phyloP scores from a whole-genome alignment of 2,797 vertebrate species.

The Intellagama lesueurii region DNA sequence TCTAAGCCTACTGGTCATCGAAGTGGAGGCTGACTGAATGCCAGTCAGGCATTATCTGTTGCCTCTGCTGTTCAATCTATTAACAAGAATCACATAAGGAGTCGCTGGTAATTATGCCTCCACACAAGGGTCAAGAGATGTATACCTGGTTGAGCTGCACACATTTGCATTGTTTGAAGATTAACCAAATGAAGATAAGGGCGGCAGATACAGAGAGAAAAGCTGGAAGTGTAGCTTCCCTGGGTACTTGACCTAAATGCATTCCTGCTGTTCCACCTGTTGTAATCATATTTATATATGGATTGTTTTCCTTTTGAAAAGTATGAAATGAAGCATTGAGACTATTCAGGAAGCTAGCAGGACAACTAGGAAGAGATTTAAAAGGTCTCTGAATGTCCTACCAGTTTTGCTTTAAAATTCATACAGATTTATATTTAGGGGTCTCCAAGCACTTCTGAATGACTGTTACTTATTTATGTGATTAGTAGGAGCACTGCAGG shows the following conservation, averaged over 20 bases:
- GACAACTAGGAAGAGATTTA: neutral
- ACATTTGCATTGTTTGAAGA: neutral
- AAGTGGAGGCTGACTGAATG: neutral
- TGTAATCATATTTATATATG: conserved; percentile 10
- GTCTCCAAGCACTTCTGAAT: neutral
- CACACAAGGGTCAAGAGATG: neutral
- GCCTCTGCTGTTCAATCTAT: neutral
- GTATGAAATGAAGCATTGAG: neutral
- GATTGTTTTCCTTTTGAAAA: conserved; percentile 18
- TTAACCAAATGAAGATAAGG: neutral
- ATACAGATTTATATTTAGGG: neutral
- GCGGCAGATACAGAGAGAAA: too few relatives aligned
- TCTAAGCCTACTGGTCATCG: conserved; percentile 13
- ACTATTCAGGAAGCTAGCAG: neutral
- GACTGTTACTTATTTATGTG: neutral
- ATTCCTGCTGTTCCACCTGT: neutral
- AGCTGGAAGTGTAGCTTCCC: too few relatives aligned
- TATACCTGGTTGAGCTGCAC: neutral
- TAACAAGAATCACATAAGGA: neutral
- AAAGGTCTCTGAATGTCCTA: conserved; percentile 2
- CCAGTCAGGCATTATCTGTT: neutral
- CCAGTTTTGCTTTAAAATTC: neutral
- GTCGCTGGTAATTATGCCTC: neutral
- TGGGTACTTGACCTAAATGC: neutral
- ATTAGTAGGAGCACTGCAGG: neutral